phyloP scores from a whole-genome alignment of 2,888 invertebrate genomes.

The Lepidonotus clava region DNA sequence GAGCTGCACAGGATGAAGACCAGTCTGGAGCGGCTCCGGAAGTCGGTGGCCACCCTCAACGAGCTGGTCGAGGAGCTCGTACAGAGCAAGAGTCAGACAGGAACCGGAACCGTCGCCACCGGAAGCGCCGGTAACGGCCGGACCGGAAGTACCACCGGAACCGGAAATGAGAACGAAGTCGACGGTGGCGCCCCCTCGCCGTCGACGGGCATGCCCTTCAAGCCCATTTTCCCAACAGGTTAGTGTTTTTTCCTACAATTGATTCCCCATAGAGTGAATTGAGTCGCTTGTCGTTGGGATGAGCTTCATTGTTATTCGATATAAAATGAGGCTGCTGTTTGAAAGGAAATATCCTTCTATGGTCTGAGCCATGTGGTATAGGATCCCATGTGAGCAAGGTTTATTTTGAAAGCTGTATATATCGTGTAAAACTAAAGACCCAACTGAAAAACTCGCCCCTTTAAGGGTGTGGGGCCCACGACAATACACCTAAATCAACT shows the following conservation, averaged over 20 bases:
- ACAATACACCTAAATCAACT: too few species aligned
- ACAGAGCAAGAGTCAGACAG: neutral
- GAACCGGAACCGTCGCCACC: neutral
- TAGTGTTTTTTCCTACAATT: too few species aligned
- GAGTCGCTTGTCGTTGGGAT: too few species aligned
- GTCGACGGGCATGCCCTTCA: slow-evolving; percentile 40
- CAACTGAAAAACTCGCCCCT: too few species aligned
- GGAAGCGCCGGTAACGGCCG: neutral
- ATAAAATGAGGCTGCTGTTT: neutral
- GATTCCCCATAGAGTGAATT: too few species aligned
- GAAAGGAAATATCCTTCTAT: neutral
- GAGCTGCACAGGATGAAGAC: slow-evolving; percentile 17
- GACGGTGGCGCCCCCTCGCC: neutral
- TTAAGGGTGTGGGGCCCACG: too few species aligned
- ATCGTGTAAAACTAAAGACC: too few species aligned
- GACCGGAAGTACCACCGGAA: neutral
- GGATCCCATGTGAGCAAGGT: neutral
- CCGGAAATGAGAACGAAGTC: slow-evolving; percentile 6
- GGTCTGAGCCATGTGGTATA: neutral
- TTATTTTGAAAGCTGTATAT: slow-evolving; percentile 12
- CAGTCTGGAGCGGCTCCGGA: neutral
- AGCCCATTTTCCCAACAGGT: slow-evolving; percentile 40
- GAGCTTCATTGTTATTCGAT: too few species aligned
- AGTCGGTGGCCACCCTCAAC: neutral
- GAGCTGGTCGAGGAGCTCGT: slow-evolving; percentile 21